phyloP scores from a whole-genome alignment of 2,888 invertebrate genomes.

The Amiota mariae region DNA sequence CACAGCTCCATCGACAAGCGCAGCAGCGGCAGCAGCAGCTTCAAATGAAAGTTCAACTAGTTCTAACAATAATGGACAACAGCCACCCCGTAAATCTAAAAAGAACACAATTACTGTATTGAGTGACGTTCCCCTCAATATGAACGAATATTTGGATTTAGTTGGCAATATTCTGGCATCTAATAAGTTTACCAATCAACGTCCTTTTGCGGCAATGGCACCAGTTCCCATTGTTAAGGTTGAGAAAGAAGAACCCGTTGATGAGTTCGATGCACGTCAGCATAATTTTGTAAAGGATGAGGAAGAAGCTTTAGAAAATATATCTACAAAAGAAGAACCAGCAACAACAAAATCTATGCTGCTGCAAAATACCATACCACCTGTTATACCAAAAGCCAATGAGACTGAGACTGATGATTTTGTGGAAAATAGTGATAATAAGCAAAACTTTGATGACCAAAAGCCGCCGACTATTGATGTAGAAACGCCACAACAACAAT shows the following conservation, averaged over 20 bases:
- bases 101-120: slow-evolving; percentile 71
- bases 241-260: slow-evolving; percentile 69
- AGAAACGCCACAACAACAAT: slow-evolving; percentile 39
- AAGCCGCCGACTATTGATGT: slow-evolving; percentile 42
- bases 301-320: slow-evolving; percentile 6
- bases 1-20: slow-evolving; percentile 54
- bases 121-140: slow-evolving; percentile 73
- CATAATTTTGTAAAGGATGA: slow-evolving; percentile 1
- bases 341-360: not conserved
- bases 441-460: slow-evolving; percentile 43
- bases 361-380: slow-evolving; percentile 38
- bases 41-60: slow-evolving; percentile 40
- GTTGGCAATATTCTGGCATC: slow-evolving; percentile 73
- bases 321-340: slow-evolving; percentile 12
- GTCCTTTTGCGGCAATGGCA: slow-evolving; percentile 57
- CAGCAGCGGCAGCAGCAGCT: slow-evolving; percentile 16
- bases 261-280: slow-evolving; percentile 60
- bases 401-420: slow-evolving; percentile 54
- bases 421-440: slow-evolving; percentile 48
- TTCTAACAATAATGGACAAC: slow-evolving; percentile 35
- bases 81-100: slow-evolving; percentile 45
- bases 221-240: slow-evolving; percentile 68
- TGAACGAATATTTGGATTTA: slow-evolving; percentile 71
- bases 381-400: slow-evolving; percentile 45
- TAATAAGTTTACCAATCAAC: slow-evolving; percentile 64